Base-by-base conservation (phyloP, 2,797 vertebrate genomes). In the Sorex maritimensis region DNA sequence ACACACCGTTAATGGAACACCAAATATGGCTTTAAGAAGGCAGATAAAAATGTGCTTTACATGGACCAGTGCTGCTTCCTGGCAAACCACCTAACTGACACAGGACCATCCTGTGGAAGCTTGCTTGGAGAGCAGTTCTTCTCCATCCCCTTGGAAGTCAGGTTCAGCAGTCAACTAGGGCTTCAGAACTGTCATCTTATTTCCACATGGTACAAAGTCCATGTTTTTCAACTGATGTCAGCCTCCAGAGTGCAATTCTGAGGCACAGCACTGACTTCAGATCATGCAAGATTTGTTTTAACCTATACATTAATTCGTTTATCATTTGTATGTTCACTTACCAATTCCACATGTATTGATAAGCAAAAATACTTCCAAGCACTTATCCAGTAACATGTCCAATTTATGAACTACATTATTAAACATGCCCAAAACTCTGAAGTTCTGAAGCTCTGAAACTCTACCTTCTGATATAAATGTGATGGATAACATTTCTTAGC, bases 21-120 rank as follows among this genome's bases (percentile, higher is more conserved):
- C 88, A 86, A 96, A 88, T 74, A 41, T 89, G 91, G 95, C 93
- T 94, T 96, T 84, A 93, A 93, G 77, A 96, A 96, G 91, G 84
- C 81, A 95, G 89, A 93, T 86, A 86, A 93, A 95, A 95, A 87
- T 94, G 52, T 91, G 67, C 88, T 92, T 93, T 87, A 73, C 75
- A 79, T 46, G 71, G 82, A 74, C 89, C 85, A 93, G 87, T 1
- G 5, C 46, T 85, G 67, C 87, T 79, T 88, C 90, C 63, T 21
- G 26, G 81, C 52, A 87, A 85, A 69, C 24, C n/a, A 88, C 73
- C 26, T 83, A 74, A 77, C 52, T 81, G 82, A 82, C 58, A 86
- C 2, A 92, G 63, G 87, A 55, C 44, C 46, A 46, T 44, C 78
- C 46, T 68, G 23, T 5, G 26, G 46, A 17, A 11, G 4, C 24